These are phyloP conservation scores for Dinomys branickii DNA, from an alignment of 2,113 vertebrate species.

Conservation along the genomic window DNA sequence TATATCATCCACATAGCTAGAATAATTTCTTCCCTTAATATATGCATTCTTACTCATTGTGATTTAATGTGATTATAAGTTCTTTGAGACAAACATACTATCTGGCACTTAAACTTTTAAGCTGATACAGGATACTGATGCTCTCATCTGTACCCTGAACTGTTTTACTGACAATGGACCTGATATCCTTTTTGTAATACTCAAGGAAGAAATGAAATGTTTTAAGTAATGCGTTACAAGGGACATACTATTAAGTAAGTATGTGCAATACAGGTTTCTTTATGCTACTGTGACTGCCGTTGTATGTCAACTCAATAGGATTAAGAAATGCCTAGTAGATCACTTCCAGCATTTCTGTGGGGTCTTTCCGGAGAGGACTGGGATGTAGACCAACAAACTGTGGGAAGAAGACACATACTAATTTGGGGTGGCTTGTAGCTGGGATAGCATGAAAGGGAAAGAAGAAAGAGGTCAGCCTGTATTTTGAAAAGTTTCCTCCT, in stretches of 20 bases:
- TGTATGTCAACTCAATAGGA: not conserved
- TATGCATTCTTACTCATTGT: not conserved
- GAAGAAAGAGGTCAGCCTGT: not conserved
- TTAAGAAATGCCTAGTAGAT: not conserved
- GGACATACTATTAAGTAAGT: not conserved
- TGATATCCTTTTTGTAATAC: not conserved
- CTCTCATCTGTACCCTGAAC: not conserved
- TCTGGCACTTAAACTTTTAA: not conserved
- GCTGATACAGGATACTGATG: not conserved
- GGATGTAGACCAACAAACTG: not conserved
- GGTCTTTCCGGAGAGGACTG: not conserved
- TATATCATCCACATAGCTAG: not conserved
- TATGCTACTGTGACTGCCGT: not conserved
- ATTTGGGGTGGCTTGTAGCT: not conserved
- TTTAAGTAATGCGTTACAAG: not conserved
- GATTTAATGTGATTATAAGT: not conserved
- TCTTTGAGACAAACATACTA: not conserved
- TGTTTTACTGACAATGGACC: not conserved
- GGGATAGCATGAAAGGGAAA: not conserved
- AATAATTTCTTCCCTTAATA: constrained; percentile 16
- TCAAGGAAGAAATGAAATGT: not conserved
- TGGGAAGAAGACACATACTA: not conserved
- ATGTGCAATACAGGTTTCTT: not conserved
- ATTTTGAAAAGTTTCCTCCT: not conserved
- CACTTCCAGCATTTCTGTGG: not conserved